Percentiles rank a stretch among this genome's conserved stretches.
These are phyloP conservation scores for Cuculus canorus DNA, from an alignment of 2,797 vertebrate species.

Conservation along the genomic window DNA sequence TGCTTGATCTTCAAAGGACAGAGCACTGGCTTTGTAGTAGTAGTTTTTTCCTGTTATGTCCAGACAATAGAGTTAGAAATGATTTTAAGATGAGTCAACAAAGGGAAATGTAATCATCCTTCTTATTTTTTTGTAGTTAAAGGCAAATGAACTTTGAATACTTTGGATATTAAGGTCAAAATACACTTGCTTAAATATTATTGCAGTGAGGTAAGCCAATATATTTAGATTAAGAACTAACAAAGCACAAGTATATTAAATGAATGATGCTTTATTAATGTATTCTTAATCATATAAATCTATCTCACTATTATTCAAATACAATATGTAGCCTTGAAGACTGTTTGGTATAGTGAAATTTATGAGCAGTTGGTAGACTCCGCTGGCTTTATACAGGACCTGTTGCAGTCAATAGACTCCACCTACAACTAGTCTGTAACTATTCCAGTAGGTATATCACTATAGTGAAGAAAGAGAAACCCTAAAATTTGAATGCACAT, in stretches of 20 bases:
- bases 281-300: neutral
- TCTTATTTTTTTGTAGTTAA: neutral
- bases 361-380: neutral
- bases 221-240: neutral
- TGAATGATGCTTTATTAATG: neutral
- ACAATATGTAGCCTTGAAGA: constrained; percentile 2
- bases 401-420: neutral
- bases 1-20: neutral
- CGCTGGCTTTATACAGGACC: neutral
- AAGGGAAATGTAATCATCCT: neutral
- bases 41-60: neutral
- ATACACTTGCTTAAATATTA: neutral
- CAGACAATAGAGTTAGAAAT: constrained; percentile 11
- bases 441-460: neutral
- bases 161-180: neutral
- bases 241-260: constrained; percentile 1
- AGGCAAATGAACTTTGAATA: neutral
- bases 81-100: neutral
- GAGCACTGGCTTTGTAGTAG: neutral
- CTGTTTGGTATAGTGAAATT: constrained; percentile 18
- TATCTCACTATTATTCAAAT: constrained; percentile 40
- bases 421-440: neutral
- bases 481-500: neutral
- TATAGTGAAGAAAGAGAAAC: neutral
- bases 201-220: neutral